A percentile compares a stretch with the other conserved stretches of the same genome.
These are phyloP conservation scores for Manis javanica DNA, from an alignment of 2,797 vertebrate species.

Conservation along the genomic window DNA sequence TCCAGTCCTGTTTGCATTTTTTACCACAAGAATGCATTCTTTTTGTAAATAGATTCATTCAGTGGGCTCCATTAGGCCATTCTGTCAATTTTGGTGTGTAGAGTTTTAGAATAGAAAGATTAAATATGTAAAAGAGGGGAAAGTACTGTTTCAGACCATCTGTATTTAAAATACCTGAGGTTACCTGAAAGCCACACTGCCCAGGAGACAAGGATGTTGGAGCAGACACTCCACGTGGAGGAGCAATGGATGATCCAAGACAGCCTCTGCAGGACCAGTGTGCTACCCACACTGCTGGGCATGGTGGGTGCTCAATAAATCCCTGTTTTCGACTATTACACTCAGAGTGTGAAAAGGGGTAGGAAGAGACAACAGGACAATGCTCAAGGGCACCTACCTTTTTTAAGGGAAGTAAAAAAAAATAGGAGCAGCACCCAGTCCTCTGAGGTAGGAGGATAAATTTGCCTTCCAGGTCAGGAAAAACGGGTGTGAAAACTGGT, in stretches of 20 bases:
- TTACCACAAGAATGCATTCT: background rate
- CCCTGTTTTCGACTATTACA: background rate
- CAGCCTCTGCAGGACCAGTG: background rate
- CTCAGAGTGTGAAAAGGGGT: background rate
- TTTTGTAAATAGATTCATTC: slow-evolving; percentile 17
- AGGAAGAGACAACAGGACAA: background rate
- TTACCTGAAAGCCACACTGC: too few species aligned
- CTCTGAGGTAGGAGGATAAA: background rate
- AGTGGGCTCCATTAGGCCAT: background rate
- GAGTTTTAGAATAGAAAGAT: background rate
- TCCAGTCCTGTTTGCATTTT: background rate
- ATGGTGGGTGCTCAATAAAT: background rate
- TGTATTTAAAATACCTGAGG: background rate
- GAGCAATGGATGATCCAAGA: background rate
- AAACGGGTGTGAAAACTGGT: background rate
- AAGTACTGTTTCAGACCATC: background rate
- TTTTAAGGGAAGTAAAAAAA: background rate
- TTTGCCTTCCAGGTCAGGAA: background rate
- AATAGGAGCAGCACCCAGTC: background rate
- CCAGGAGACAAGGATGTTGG: background rate
- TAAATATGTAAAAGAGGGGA: background rate
- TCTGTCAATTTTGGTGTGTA: background rate
- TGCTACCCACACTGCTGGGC: background rate
- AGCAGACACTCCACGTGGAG: background rate
- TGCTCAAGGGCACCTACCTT: background rate